Conservation (phyloP, 2,888 invertebrate genomes). For the Chydorus sphaericus region DNA sequence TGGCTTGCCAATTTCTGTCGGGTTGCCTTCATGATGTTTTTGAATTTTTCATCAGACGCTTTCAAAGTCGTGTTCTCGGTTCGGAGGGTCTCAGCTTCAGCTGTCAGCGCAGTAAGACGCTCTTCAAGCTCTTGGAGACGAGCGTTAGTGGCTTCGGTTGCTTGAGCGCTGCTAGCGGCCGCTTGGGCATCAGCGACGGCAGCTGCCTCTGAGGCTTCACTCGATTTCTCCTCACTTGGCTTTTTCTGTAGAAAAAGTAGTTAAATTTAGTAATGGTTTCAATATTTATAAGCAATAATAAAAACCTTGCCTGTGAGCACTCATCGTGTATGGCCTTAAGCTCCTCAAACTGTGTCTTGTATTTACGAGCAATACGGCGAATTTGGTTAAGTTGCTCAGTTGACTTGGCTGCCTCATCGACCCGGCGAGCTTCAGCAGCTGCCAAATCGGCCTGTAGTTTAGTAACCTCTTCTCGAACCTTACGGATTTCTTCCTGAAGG, state of each 20-base stretch:
- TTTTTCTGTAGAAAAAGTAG: no score
- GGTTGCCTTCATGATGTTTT: slow-evolving; percentile 49
- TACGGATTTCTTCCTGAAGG: slow-evolving; percentile 43
- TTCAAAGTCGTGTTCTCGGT: not conserved
- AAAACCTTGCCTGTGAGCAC: no score
- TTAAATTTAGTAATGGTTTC: slow-evolving; percentile 37
- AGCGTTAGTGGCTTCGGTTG: no score
- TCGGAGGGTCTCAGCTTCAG: not conserved
- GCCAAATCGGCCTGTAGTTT: slow-evolving; percentile 55
- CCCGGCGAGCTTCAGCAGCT: slow-evolving; percentile 33
- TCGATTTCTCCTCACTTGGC: no score
- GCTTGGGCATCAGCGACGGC: slow-evolving; percentile 27
- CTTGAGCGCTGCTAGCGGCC: not conserved
- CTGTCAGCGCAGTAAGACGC: not conserved
- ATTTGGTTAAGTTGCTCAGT: slow-evolving; percentile 23
- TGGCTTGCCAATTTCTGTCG: slow-evolving; percentile 44
- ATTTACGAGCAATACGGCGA: slow-evolving; percentile 80
- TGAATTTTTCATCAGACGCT: not conserved
- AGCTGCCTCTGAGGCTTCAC: slow-evolving; percentile 19
- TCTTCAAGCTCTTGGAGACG: not conserved
- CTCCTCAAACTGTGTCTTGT: slow-evolving; percentile 72
- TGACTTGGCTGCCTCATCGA: slow-evolving; percentile 50
- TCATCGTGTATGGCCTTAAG: slow-evolving; percentile 16
- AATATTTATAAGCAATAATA: slow-evolving; percentile 45
- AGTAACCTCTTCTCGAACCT: slow-evolving; percentile 43